phyloP scores from a whole-genome alignment of 2,797 vertebrate species.

The Gallirallus australis region DNA sequence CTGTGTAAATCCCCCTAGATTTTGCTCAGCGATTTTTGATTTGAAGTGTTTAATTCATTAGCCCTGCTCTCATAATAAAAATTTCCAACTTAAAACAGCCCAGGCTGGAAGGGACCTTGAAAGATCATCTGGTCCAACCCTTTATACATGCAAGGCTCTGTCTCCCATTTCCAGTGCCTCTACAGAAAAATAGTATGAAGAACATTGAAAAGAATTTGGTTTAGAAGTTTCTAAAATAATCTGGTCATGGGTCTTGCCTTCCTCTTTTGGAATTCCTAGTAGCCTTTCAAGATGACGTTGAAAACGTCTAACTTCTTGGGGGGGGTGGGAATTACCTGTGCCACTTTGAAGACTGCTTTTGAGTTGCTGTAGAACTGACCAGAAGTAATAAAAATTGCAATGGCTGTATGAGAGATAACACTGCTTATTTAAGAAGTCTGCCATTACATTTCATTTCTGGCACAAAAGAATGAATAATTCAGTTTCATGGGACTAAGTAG shows the following conservation, averaged over 20 bases:
- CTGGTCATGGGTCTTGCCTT: background rate
- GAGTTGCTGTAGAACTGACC: background rate
- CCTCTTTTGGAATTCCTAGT: background rate
- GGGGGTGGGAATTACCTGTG: background rate
- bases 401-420: background rate
- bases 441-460: background rate
- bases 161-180: background rate
- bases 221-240: background rate
- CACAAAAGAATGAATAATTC: slow-evolving; percentile 21
- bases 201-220: background rate
- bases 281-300: background rate
- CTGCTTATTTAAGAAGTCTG: slow-evolving; percentile 12
- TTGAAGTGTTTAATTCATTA: background rate
- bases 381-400: background rate
- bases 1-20: background rate
- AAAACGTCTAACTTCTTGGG: background rate
- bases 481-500: background rate
- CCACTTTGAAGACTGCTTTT: background rate
- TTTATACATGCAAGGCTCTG: background rate
- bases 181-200: background rate
- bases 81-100: background rate
- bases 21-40: background rate
- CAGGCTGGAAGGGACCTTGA: background rate
- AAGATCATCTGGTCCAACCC: background rate
- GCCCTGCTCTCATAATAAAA: background rate